A percentile compares a stretch with the other conserved stretches of the same genome.
phyloP scores from a whole-genome alignment of 2,888 invertebrate genomes.

The Caenorhabditis sp. region DNA sequence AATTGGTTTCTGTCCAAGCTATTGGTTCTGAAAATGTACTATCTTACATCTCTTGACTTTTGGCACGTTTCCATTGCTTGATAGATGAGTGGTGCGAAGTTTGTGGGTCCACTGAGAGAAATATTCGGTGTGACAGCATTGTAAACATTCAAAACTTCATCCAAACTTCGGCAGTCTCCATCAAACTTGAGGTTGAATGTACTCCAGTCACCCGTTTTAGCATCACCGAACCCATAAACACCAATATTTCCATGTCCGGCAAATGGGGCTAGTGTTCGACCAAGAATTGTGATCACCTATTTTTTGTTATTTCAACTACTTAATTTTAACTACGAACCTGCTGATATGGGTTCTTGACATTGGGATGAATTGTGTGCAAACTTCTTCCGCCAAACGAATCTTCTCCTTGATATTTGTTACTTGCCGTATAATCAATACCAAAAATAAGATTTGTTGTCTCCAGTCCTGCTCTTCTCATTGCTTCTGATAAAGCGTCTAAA shows the following conservation, averaged over 20 bases:
- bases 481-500: slow-evolving; percentile 69
- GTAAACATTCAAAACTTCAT: slow-evolving; percentile 73
- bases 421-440: slow-evolving; percentile 75
- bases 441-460: slow-evolving; percentile 74
- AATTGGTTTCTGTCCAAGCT: neutral
- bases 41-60: slow-evolving; percentile 69
- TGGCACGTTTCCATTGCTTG: slow-evolving; percentile 74
- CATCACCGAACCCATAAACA: slow-evolving; percentile 74
- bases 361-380: slow-evolving; percentile 69
- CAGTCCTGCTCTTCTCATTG: slow-evolving; percentile 73
- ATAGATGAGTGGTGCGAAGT: slow-evolving; percentile 74
- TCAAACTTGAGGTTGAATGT: slow-evolving; percentile 72
- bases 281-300: slow-evolving; percentile 73
- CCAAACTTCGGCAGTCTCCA: slow-evolving; percentile 71
- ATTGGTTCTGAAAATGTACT: neutral
- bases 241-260: slow-evolving; percentile 73
- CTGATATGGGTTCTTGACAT: slow-evolving; percentile 73
- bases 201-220: slow-evolving; percentile 72
- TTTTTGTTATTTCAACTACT: too few species aligned
- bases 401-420: slow-evolving; percentile 75
- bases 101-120: slow-evolving; percentile 74
- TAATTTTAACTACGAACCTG: too few species aligned
- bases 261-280: slow-evolving; percentile 73
- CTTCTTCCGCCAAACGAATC: slow-evolving; percentile 73
- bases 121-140: slow-evolving; percentile 73